phyloP scores from a whole-genome alignment of 1,140 invertebrate genomes.

The Leucophenga varia region DNA sequence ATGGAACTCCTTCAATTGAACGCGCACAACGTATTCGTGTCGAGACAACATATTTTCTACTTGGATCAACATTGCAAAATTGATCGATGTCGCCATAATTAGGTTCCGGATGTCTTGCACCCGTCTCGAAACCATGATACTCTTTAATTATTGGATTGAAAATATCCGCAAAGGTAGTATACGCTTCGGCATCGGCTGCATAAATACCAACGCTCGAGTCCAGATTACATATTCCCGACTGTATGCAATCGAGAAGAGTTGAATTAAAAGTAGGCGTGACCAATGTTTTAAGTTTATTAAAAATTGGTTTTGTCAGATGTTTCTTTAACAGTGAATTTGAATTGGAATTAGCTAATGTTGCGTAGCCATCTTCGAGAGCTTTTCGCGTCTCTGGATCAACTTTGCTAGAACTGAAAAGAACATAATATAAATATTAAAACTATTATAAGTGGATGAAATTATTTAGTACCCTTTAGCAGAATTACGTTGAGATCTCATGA shows the following conservation, averaged over 20 bases:
- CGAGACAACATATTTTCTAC: conserved; percentile 83
- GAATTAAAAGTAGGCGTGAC: conserved; percentile 82
- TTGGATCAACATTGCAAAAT: conserved; percentile 88
- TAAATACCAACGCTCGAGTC: conserved; percentile 93
- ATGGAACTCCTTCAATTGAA: conserved; percentile 86
- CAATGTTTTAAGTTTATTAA: conserved; percentile 83
- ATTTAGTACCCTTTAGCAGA: no score
- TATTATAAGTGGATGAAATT: no score
- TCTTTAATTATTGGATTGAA: conserved; percentile 97
- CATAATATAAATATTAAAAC: no score
- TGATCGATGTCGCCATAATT: conserved; percentile 89
- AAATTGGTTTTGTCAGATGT: conserved; percentile 82
- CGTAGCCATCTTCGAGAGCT: conserved; percentile 83
- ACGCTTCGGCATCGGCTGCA: conserved; percentile 91
- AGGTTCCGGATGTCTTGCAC: conserved; percentile 83
- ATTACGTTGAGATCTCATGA: no score
- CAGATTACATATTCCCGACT: conserved; percentile 83
- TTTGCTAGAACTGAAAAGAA: conserved; percentile 60
- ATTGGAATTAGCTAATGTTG: conserved; percentile 78
- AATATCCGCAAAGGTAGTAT: conserved; percentile 82
- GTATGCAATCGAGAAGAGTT: conserved; percentile 85
- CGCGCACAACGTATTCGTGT: conserved; percentile 92
- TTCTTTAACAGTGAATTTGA: conserved; percentile 95
- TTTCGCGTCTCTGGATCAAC: conserved; percentile 78
- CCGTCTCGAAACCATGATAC: conserved; percentile 92